Conservation (phyloP, 2,888 invertebrate genomes). For the Pristionchus japonicus region DNA sequence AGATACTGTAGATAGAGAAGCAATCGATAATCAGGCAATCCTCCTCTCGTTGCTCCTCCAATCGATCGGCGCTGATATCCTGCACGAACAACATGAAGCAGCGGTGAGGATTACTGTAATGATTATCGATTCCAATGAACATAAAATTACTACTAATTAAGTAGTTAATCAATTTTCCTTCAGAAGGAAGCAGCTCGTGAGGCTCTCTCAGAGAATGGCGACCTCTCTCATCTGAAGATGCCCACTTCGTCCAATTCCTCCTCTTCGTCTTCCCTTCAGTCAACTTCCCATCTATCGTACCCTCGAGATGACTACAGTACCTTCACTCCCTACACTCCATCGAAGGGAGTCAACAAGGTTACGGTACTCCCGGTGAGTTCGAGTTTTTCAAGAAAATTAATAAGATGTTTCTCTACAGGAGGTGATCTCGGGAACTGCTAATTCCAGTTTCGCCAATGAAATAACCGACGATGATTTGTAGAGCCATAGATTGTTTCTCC, state of each 20-base stretch:
- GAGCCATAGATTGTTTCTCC: background rate
- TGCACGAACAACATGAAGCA: slow-evolving; percentile 76
- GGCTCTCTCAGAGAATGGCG: slow-evolving; percentile 17
- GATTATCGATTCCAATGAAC: too few species aligned
- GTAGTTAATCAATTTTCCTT: background rate
- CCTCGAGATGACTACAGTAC: background rate
- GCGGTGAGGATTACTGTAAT: slow-evolving; percentile 71
- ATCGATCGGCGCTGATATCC: slow-evolving; percentile 91
- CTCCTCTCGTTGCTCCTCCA: slow-evolving; percentile 95
- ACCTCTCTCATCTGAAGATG: slow-evolving; percentile 38
- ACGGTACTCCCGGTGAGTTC: background rate
- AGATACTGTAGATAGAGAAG: background rate
- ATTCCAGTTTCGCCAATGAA: slow-evolving; percentile 31
- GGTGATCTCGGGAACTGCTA: slow-evolving; percentile 16
- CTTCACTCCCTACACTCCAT: background rate
- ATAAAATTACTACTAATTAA: too few species aligned
- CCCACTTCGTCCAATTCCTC: background rate
- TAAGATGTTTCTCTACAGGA: background rate
- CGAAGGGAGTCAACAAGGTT: background rate
- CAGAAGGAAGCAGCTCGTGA: slow-evolving; percentile 44
- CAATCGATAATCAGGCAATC: slow-evolving; percentile 81
- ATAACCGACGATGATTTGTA: slow-evolving; percentile 44
- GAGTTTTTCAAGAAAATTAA: background rate
- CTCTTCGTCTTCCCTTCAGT: background rate
- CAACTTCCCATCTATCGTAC: slow-evolving; percentile 4